Base-by-base conservation (phyloP, 2,113 vertebrate genomes). In the Jaculus jaculus region DNA sequence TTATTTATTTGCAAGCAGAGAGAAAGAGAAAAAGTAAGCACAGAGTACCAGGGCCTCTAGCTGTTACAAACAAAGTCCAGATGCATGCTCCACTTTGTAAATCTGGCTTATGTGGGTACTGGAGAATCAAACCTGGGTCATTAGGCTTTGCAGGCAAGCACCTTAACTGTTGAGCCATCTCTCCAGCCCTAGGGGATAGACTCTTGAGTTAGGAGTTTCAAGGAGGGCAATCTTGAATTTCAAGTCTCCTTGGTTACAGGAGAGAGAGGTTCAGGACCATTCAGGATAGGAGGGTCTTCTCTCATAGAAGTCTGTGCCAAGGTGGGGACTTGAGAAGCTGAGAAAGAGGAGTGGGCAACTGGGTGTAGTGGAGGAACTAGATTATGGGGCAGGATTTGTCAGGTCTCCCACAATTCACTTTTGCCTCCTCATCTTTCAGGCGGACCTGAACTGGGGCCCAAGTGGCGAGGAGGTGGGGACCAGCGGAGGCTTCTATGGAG, bases 361-460 rank as follows among this genome's bases (percentile, higher is more conserved):
- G 39, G 79, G 30, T 63, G 6, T 54, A 58, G 10, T n/a, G 21
- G 47, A 4, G 10, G 30, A 73, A 58, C 71, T 47, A 60, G 82
- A 26, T 63, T 47, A 0, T 15, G 12, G 54, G n/a, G 69, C 58
- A 28, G 81, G 4, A 7, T 95, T 78, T 73, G 65, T 63, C 23
- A 10, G 26, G 0, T 84, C 71, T 30, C 30, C 32, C 75, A 28
- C 23, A 7, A 47, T 30, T 89, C 28, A 32, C 32, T 86, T 30
- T 16, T 87, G 88, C 82, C 61, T 90, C 68, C 77, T 58, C 63
- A 7, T 66, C 72, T 66, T 15, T 32, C 86, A 98, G 98, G 98
- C 98, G 34, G 98, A 98, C 91, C 96, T 98, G 87, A 98, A 97
- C 86, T 97, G 97, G 94, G 97, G 97, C 88, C 97, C 97, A 0